phyloP scores from a whole-genome alignment of 2,113 vertebrate genomes.

The Porphyrio hochstetteri region DNA sequence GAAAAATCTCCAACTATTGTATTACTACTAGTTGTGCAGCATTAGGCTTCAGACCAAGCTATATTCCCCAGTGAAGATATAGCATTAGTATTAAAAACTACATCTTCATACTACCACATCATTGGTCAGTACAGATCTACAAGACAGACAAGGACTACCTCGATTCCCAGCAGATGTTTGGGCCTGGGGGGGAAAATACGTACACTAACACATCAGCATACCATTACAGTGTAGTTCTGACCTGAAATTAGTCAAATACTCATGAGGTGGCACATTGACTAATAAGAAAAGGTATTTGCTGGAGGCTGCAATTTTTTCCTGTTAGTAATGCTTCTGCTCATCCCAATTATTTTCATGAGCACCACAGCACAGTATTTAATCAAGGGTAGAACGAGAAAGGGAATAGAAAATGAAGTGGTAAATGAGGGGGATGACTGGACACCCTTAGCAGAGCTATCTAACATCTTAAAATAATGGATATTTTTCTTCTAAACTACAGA shows the following conservation, averaged over 20 bases:
- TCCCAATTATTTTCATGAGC: slow-evolving; percentile 65
- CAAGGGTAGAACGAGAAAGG: slow-evolving; percentile 51
- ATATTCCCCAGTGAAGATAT: background rate
- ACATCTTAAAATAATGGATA: slow-evolving; percentile 18
- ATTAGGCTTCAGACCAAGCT: background rate
- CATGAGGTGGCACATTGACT: slow-evolving; percentile 55
- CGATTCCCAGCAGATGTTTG: background rate
- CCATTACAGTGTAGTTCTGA: slow-evolving; percentile 50
- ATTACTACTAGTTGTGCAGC: background rate
- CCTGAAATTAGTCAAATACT: slow-evolving; percentile 64
- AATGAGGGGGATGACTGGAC: background rate
- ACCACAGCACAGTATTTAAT: slow-evolving; percentile 56
- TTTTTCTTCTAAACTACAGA: background rate
- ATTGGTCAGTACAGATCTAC: background rate
- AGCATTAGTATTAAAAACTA: background rate
- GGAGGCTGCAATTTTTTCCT: slow-evolving; percentile 62
- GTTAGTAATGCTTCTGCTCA: slow-evolving; percentile 69
- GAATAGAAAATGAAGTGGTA: slow-evolving; percentile 63
- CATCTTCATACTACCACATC: background rate
- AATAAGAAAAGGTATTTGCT: slow-evolving; percentile 64
- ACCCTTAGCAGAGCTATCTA: slow-evolving; percentile 14
- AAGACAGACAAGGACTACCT: background rate
- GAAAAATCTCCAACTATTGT: background rate
- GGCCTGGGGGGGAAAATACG: slow-evolving; percentile 13
- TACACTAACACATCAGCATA: background rate